A percentile compares a stretch with the other conserved stretches of the same genome.
These are phyloP conservation scores for Eremophila alpestris DNA, from an alignment of 2,797 vertebrate genomes.

Conservation along the genomic window DNA sequence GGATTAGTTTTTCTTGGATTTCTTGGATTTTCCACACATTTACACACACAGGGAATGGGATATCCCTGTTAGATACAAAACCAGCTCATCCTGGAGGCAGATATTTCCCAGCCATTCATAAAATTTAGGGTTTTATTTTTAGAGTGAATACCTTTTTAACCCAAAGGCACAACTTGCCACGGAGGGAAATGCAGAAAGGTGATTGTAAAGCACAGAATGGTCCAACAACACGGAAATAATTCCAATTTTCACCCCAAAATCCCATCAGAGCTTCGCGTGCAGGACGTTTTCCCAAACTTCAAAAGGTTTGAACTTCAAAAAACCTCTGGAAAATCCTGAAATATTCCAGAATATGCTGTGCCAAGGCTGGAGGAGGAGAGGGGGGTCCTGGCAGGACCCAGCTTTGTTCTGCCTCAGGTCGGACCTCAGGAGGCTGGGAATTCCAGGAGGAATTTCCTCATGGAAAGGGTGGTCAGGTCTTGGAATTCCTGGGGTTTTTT, in stretches of 20 bases:
- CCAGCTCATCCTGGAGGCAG: not conserved
- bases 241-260: not conserved
- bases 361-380: too few species aligned
- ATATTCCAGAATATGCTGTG: not conserved
- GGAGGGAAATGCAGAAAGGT: not conserved
- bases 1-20: not conserved
- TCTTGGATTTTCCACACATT: not conserved
- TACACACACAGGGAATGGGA: fast-evolving
- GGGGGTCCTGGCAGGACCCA: too few species aligned
- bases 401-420: too few species aligned
- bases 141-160: not conserved
- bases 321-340: not conserved
- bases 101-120: not conserved
- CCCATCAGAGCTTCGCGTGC: not conserved
- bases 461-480: too few species aligned
- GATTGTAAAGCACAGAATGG: not conserved
- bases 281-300: too few species aligned
- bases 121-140: not conserved
- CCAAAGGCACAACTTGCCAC: not conserved
- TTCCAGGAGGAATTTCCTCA: too few species aligned
- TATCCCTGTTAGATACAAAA: fast-evolving
- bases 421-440: too few species aligned
- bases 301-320: too few species aligned
- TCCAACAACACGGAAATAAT: not conserved
- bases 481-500: too few species aligned